Base-by-base conservation (phyloP, 2,113 vertebrate species). In the Noctilio leporinus region DNA sequence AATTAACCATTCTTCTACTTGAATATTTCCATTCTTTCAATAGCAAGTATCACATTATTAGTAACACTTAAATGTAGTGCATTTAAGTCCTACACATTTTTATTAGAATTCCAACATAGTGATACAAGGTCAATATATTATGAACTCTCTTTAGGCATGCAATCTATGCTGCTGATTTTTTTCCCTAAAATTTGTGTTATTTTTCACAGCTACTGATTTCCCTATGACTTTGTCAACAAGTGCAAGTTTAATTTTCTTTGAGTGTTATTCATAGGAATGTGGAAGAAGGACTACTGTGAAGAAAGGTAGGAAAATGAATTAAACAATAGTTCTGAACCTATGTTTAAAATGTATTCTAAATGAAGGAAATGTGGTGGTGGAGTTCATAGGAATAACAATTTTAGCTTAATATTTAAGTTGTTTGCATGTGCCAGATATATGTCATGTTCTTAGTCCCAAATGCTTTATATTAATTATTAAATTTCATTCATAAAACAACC, bases 1-100 rank as follows among this genome's bases (percentile, higher is more conserved):
- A 94, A 89, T 84, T 92, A 94, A 78, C 57, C 7, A 62, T 92
- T 91, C 43, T 49, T 92, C 77, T 94, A 26, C 28, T 33, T 57
- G 62, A 62, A 57, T 4, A 62, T 59, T 88, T 88, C 43, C 93
- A 16, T 81, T 93, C 3, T 70, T 89, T 43, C 30, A 43, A 72
- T 11, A 57, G 16, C 16, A 49, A 57, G 16, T 20, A 49, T 14
- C 57, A 15, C 1, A 20, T 62, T 85, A 49, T 89, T 81, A 81
- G 20, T 81, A 93, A 90, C 75, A 35, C 45, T 93, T 88, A 1
- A 53, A 35, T 70, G n/a, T 53, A 86, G 6, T 90, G 9, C 15
- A 17, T 40, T 67, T 11, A 92, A 40, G 0, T 47, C 8, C 4
- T 22, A 15, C 14, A 87, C 7, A 55, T 53, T 93, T 72, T 35